phyloP scores from a whole-genome alignment of 64 coral and sea anemone species.

The Montipora cactus region DNA sequence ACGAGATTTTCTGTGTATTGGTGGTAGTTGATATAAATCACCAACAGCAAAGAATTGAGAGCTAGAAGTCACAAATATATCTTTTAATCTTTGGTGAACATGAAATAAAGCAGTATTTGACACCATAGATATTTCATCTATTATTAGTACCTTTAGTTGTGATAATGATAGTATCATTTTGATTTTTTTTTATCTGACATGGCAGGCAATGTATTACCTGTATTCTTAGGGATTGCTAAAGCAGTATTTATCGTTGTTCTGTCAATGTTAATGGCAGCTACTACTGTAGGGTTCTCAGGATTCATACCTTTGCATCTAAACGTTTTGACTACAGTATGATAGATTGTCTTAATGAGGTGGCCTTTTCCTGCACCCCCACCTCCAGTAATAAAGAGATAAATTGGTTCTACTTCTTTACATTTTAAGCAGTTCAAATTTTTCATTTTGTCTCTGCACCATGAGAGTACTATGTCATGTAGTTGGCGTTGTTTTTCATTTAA shows the following conservation, averaged over 20 bases:
- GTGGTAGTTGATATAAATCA: conserved; percentile 54
- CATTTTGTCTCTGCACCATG: conserved; percentile 61
- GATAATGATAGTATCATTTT: conserved; percentile 63
- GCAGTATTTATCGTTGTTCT: conserved; percentile 71
- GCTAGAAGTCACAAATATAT: conserved; percentile 69
- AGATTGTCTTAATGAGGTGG: conserved; percentile 64
- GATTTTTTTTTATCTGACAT: conserved; percentile 71
- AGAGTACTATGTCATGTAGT: conserved; percentile 36
- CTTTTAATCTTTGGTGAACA: conserved; percentile 70
- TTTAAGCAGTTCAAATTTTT: conserved; percentile 58
- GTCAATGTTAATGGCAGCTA: conserved; percentile 71
- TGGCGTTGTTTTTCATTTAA: conserved; percentile 43
- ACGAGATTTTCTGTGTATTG: conserved; percentile 34
- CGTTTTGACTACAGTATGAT: conserved; percentile 52
- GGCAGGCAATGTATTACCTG: conserved; percentile 55
- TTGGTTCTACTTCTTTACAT: conserved; percentile 36
- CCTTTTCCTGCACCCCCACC: conserved; percentile 58
- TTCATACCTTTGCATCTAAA: conserved; percentile 36
- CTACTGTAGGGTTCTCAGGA: conserved; percentile 56
- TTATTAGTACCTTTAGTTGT: conserved; percentile 63
- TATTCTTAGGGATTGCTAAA: conserved; percentile 60
- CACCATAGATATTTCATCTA: conserved; percentile 77
- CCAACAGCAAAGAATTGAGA: conserved; percentile 65
- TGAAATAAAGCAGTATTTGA: conserved; percentile 64
- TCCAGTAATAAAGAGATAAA: conserved; percentile 64